These are phyloP conservation scores for Colius striatus DNA, from an alignment of 2,113 vertebrate species.

Conservation along the genomic window DNA sequence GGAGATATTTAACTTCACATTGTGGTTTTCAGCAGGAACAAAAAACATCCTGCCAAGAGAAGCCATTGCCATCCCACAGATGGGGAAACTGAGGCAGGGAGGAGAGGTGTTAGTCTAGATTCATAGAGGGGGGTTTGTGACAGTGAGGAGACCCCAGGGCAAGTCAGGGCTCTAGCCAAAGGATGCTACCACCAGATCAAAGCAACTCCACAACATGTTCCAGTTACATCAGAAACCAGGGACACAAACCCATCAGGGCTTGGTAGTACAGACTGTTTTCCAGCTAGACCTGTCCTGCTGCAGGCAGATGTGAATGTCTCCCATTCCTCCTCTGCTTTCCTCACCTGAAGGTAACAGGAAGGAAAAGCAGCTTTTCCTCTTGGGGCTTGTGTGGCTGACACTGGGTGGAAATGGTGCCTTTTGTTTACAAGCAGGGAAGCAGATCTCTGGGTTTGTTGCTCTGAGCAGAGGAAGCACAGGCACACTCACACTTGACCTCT, in stretches of 20 bases:
- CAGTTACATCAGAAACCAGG: background rate
- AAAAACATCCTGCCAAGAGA: background rate
- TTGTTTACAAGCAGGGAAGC: conserved; percentile 37
- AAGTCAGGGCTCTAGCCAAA: background rate
- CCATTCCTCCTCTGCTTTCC: conserved; percentile 14
- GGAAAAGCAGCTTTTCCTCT: conserved; percentile 29
- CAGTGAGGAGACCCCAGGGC: background rate
- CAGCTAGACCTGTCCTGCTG: background rate
- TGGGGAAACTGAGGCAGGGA: background rate
- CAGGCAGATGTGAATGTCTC: conserved; percentile 20
- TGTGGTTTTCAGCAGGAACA: background rate
- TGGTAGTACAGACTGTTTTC: background rate
- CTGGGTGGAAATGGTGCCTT: conserved; percentile 2
- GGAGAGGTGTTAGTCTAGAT: background rate
- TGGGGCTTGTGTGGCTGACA: background rate
- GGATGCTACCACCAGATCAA: background rate
- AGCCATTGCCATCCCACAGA: background rate
- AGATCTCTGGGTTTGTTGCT: background rate
- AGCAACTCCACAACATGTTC: background rate
- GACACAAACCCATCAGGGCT: background rate
- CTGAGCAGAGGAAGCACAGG: conserved; percentile 9
- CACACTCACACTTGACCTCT: background rate
- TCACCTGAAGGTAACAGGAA: background rate
- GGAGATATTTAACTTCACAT: background rate
- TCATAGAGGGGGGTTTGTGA: background rate